phyloP scores from a whole-genome alignment of 2,113 vertebrate species.

The Platycercus adscitus region DNA sequence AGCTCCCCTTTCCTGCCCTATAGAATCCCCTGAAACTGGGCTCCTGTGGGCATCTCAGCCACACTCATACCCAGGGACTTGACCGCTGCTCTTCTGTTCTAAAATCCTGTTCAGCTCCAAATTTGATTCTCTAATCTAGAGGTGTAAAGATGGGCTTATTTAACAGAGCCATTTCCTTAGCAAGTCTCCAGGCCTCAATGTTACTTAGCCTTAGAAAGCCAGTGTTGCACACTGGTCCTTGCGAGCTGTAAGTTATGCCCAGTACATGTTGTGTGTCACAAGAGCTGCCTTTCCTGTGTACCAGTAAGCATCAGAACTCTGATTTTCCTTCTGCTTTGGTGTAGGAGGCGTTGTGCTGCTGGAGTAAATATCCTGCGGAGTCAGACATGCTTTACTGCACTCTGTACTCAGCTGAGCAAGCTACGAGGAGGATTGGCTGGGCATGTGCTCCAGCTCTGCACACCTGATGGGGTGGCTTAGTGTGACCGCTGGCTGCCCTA shows the following conservation, averaged over 20 bases:
- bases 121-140: not conserved
- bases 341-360: not conserved
- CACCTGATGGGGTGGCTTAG: not conserved
- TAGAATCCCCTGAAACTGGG: not conserved
- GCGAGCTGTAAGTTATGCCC: not conserved
- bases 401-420: not conserved
- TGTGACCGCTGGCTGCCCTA: not conserved
- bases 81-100: not conserved
- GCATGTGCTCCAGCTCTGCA: not conserved
- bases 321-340: conserved; percentile 21
- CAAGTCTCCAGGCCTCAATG: not conserved
- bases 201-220: not conserved
- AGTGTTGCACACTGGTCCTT: not conserved
- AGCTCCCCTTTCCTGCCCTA: not conserved
- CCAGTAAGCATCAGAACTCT: not conserved
- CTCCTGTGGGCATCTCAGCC: not conserved
- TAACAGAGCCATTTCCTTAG: not conserved
- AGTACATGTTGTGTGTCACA: not conserved
- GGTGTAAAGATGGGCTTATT: not conserved
- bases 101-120: not conserved
- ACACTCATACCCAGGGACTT: not conserved
- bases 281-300: not conserved
- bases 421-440: not conserved
- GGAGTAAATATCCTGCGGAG: not conserved
- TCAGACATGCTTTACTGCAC: not conserved